Conservation (phyloP, 2,113 vertebrate species). For the Cinclus mexicanus region DNA sequence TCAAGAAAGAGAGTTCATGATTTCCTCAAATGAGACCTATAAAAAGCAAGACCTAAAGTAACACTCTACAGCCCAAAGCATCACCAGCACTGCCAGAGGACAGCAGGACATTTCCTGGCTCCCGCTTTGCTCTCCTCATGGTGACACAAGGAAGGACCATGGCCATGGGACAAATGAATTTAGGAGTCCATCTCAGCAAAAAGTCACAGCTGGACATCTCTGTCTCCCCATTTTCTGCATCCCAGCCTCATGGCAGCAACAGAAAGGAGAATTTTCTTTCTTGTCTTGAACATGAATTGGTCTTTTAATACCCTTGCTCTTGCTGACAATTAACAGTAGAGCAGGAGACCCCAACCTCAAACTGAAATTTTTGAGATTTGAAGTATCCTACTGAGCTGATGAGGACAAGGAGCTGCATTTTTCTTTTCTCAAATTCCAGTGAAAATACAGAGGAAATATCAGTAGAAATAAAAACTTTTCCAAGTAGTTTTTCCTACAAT, state of each 20-base stretch:
- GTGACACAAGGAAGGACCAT: fast-evolving
- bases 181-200: neutral
- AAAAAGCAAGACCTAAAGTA: neutral
- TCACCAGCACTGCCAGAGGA: neutral
- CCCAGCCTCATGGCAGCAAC: neutral
- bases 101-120: neutral
- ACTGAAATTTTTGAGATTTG: neutral
- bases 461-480: neutral
- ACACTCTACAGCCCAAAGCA: neutral
- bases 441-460: neutral
- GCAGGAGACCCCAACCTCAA: neutral
- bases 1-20: neutral
- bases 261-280: neutral
- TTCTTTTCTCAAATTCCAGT: neutral
- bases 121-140: neutral
- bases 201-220: neutral
- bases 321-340: neutral
- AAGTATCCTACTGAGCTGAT: neutral
- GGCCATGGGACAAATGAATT: neutral
- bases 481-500: neutral
- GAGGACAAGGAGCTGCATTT: neutral
- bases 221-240: neutral
- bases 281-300: neutral
- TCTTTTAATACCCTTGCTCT: neutral
- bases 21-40: neutral